Evolutionary conservation across 2,113 vertebrate genomes (phyloP), one percentile per base, ranked within the genome.

Genomic region (Probosciger aterrimus): DNA sequence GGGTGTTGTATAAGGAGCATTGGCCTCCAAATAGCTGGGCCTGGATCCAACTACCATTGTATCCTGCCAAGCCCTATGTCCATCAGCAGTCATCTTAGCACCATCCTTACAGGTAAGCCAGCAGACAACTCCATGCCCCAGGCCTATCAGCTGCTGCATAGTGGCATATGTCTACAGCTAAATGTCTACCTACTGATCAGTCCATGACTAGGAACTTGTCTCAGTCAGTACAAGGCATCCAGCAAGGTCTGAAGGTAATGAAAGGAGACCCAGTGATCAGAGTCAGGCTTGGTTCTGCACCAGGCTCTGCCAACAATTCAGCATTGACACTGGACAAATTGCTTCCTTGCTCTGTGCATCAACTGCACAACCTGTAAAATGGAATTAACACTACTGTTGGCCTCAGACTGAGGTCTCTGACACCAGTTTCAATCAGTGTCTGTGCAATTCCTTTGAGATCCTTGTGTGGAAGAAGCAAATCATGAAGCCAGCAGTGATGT

Each of bases 371-470:
- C 37, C n/a, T 88, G 31, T 88, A 76, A 82, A 90, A 57, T 3
- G 6, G 70, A 75, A 67, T 69, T 62, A 82, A 68, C 3, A 4
- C 52, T 52, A 15, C 52, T 31, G 7, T 30, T 85, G 79, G 27
- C 57, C 62, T 76, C 60, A 86, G 30, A 73, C 33, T 35, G 73
- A 59, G 50, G 46, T 44, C 53, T 90, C 53, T 81, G 76, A 77
- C 27, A 41, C 41, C 16, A 1, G 11, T 84, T 78, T 91, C 35
- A 57, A 37, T 44, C 43, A 64, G 27, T 75, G 49, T 64, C 57
- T 28, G 35, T 64, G 86, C 91, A 92, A 44, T 59, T 82, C 93
- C 84, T 94, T 93, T 94, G 95, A 90, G 96, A 97, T 96, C 96
- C 95, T 96, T 92, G 80, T 71, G 67, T 53, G 83, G 81, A 73